phyloP scores from a whole-genome alignment of 2,113 vertebrate species.

The Gymnorhina tibicen region DNA sequence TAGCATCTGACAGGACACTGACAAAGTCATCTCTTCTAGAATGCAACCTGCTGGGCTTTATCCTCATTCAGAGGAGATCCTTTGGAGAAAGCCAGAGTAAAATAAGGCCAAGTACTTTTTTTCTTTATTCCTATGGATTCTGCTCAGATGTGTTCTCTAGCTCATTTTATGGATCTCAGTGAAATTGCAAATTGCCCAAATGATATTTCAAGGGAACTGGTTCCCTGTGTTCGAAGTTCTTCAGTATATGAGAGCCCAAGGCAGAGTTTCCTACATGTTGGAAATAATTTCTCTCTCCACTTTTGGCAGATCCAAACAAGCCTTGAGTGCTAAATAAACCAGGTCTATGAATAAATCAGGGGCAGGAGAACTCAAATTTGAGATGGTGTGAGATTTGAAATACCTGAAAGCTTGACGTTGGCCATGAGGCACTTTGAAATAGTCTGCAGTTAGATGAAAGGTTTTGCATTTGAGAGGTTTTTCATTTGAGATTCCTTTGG shows the following conservation, averaged over 20 bases:
- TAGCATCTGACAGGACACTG: slow-evolving; percentile 2
- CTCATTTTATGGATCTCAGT: slow-evolving; percentile 8
- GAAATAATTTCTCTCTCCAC: slow-evolving; percentile 25
- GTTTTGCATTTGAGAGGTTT: not conserved
- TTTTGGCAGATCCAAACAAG: slow-evolving; percentile 28
- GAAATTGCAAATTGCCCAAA: slow-evolving; percentile 29
- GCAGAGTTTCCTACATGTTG: slow-evolving; percentile 15
- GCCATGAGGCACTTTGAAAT: slow-evolving; percentile 7
- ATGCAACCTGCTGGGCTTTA: not conserved
- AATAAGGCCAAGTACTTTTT: not conserved
- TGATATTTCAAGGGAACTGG: slow-evolving; percentile 18
- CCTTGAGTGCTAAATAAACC: slow-evolving; percentile 45
- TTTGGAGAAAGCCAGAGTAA: not conserved
- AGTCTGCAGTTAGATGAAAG: not conserved
- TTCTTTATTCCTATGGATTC: not conserved
- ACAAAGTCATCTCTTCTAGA: slow-evolving; percentile 34
- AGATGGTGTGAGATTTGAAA: not conserved
- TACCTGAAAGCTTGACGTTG: not conserved
- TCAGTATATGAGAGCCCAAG: slow-evolving; percentile 45
- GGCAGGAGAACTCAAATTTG: not conserved
- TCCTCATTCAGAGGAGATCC: not conserved
- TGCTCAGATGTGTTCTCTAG: not conserved
- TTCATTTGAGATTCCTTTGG: not conserved
- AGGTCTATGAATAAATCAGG: slow-evolving; percentile 52
- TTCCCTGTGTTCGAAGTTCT: not conserved